Evolutionary conservation across 2,888 invertebrate species (phyloP).

Genomic region (Meliscaeva auricollis): DNA sequence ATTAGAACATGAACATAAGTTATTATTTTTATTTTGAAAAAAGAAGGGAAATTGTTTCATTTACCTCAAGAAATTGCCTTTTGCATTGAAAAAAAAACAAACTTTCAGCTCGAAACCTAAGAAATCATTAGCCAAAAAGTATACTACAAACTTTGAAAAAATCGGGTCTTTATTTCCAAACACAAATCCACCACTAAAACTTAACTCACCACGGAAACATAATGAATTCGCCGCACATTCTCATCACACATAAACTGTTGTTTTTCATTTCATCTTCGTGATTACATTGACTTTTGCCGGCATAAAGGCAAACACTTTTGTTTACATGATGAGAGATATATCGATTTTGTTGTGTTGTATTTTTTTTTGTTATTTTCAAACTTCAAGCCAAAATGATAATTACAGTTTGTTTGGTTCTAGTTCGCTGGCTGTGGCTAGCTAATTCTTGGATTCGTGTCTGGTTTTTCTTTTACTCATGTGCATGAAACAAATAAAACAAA

Average conservation of each 20-base stretch:
- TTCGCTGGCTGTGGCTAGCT: slow-evolving; percentile 39
- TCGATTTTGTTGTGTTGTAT: slow-evolving; percentile 8
- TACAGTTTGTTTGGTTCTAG: slow-evolving; percentile 60
- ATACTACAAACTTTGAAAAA: not conserved
- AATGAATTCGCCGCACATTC: slow-evolving; percentile 43
- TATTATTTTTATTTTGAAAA: no score
- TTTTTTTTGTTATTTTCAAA: slow-evolving; percentile 5
- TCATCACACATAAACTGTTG: not conserved
- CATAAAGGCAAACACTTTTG: slow-evolving; percentile 36
- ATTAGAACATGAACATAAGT: no score
- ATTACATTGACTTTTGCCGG: slow-evolving; percentile 40
- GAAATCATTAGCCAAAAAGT: slow-evolving; percentile 24
- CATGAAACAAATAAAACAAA: not conserved
- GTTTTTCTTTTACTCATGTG: slow-evolving; percentile 14
- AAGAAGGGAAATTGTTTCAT: no score
- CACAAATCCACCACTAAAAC: slow-evolving; percentile 8
- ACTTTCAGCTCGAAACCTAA: not conserved
- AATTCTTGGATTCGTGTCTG: slow-evolving; percentile 48
- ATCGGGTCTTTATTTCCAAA: no score
- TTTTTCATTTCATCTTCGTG: not conserved
- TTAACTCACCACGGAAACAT: slow-evolving; percentile 50
- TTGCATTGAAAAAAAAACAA: no score
- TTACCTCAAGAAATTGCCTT: no score
- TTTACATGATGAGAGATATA: slow-evolving; percentile 34
- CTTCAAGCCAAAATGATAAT: slow-evolving; percentile 34